These are phyloP conservation scores for Tenthredo scrophulariae DNA, from an alignment of 2,888 invertebrate genomes.

Conservation along the genomic window DNA sequence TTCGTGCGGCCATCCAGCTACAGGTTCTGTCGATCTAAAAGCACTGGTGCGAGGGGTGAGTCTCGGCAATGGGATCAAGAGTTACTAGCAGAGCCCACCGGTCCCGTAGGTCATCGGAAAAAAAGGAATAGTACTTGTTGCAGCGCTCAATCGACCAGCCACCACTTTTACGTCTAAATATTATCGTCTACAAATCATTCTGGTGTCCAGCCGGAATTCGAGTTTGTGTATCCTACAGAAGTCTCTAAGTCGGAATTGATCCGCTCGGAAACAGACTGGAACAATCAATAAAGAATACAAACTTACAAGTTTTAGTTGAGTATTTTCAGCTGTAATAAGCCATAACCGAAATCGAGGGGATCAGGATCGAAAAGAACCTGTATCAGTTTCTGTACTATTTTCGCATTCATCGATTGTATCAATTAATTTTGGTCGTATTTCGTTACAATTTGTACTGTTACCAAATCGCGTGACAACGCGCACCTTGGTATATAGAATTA, in stretches of 20 bases:
- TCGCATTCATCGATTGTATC: background rate
- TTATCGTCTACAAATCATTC: background rate
- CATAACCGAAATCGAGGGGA: background rate
- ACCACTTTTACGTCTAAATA: constrained; percentile 23
- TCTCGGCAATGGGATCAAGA: background rate
- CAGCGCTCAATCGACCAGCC: constrained; percentile 2
- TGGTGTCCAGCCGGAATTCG: background rate
- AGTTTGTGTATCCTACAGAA: background rate
- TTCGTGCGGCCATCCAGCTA: background rate
- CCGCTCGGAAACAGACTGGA: background rate
- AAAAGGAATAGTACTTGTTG: background rate
- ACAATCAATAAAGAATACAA: background rate
- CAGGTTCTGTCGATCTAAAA: background rate
- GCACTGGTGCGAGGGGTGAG: background rate
- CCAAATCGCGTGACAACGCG: background rate
- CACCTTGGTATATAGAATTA: constrained; percentile 26
- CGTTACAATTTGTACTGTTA: constrained; percentile 21
- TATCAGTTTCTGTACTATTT: background rate
- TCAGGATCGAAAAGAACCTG: background rate
- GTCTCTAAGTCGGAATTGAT: background rate
- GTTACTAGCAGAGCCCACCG: background rate
- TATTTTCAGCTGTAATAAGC: background rate
- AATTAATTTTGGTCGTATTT: constrained; percentile 34
- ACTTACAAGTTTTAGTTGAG: background rate
- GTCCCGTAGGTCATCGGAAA: background rate